Percentiles rank a stretch among this genome's conserved stretches.
phyloP scores from a whole-genome alignment of 1,140 invertebrate species.

The Helicoverpa zea region DNA sequence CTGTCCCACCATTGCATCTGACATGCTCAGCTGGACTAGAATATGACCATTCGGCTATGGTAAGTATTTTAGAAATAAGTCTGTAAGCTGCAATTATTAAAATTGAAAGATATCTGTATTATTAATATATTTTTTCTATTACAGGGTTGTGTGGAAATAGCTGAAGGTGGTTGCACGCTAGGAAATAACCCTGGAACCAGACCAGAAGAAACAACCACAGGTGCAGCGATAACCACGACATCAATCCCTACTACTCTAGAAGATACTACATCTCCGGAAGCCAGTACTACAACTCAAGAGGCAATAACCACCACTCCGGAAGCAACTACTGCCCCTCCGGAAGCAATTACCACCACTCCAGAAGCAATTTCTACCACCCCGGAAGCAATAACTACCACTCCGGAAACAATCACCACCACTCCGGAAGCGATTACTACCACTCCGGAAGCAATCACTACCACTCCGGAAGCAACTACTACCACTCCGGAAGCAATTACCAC shows the following conservation, averaged over 20 bases:
- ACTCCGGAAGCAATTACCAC: too few relatives aligned
- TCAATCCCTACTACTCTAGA: neutral
- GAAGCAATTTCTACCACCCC: neutral
- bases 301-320: neutral
- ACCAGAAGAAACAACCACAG: neutral
- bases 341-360: neutral
- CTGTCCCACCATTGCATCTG: conserved; percentile 42
- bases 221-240: neutral
- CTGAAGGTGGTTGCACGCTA: conserved; percentile 54
- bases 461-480: too few relatives aligned
- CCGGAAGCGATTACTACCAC: neutral
- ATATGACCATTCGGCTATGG: conserved; percentile 36
- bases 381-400: neutral
- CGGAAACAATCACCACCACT: neutral
- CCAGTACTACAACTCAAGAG: too few relatives aligned
- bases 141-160: conserved; percentile 46
- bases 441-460: too few relatives aligned
- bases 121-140: too few relatives aligned
- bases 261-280: neutral
- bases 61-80: neutral
- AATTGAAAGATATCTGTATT: too few relatives aligned
- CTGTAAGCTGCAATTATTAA: too few relatives aligned
- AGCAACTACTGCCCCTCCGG: neutral
- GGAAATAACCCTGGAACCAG: neutral
- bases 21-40: conserved; percentile 59